Percentiles rank a stretch among this genome's conserved stretches.
Evolutionary conservation across 2,113 vertebrate species (phyloP).

Genomic region (Macquaria ambigua): DNA sequence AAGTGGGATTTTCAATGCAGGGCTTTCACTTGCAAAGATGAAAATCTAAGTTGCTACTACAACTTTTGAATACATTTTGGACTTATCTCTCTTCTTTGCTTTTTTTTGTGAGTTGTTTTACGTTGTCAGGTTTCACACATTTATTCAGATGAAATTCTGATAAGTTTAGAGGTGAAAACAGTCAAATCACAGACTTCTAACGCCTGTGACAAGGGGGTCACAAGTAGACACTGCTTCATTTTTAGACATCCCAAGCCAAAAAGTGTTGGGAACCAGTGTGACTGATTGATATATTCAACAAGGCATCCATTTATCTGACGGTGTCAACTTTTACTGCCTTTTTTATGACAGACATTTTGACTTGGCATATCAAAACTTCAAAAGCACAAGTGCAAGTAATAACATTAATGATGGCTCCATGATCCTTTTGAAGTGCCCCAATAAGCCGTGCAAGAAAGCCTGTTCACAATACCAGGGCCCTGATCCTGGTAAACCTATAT

Average conservation of each 20-base stretch:
- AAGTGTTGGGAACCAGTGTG: too few species aligned
- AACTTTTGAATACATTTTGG: background rate
- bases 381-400: background rate
- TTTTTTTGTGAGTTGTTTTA: background rate
- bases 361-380: background rate
- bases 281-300: background rate
- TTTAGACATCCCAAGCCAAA: too few species aligned
- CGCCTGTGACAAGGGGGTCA: too few species aligned
- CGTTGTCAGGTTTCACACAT: background rate
- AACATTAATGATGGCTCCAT: background rate
- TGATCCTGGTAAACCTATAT: background rate
- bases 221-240: too few species aligned
- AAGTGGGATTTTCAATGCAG: background rate
- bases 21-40: background rate
- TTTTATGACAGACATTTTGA: constrained; percentile 14
- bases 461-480: background rate
- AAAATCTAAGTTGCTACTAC: background rate
- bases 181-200: too few species aligned
- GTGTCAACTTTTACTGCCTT: background rate
- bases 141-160: too few species aligned
- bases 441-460: background rate
- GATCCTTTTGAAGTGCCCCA: background rate
- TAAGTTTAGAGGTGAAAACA: too few species aligned
- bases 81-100: background rate
- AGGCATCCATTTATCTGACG: background rate